Evolutionary conservation across 2,797 vertebrate species (phyloP).

Genomic region (Phylloscopus collybita): DNA sequence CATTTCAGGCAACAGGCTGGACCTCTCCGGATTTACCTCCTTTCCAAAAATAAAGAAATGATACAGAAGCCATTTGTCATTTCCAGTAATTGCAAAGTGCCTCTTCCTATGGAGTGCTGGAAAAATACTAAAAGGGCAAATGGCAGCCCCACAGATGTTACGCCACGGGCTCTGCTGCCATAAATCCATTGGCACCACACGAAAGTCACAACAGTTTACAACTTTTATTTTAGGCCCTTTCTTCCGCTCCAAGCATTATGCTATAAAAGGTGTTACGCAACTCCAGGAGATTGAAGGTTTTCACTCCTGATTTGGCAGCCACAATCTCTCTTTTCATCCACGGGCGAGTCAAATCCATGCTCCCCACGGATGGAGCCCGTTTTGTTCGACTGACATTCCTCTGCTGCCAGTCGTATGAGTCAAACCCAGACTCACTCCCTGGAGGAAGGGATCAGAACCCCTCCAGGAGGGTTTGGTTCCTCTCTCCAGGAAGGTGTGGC

Average conservation of each 20-base stretch:
- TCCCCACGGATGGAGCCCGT: not conserved
- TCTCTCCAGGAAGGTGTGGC: not conserved
- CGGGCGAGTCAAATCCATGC: not conserved
- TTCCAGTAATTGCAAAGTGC: slow-evolving; percentile 64
- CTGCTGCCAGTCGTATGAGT: not conserved
- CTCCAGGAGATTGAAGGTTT: not conserved
- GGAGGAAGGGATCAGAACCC: not conserved
- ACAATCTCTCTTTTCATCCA: not conserved
- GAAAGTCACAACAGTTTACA: not conserved
- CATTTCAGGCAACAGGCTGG: not conserved
- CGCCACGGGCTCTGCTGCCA: not conserved
- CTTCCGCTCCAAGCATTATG: slow-evolving; percentile 29
- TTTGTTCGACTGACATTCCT: not conserved
- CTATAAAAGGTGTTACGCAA: slow-evolving; percentile 28
- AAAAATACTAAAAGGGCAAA: slow-evolving; percentile 59
- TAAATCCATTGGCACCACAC: slow-evolving; percentile 38
- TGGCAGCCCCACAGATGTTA: slow-evolving; percentile 18
- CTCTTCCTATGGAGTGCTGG: slow-evolving; percentile 51
- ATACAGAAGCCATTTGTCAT: slow-evolving; percentile 26
- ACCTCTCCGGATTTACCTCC: not conserved
- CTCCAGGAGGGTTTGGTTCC: not conserved
- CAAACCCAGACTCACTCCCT: not conserved
- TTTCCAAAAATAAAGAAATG: slow-evolving; percentile 48
- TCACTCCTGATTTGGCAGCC: not conserved
- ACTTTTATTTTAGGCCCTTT: slow-evolving; percentile 24